Evolutionary conservation across 2,113 vertebrate genomes (phyloP), one percentile per base, ranked within the genome.

Genomic region (Budorcas taxicolor): DNA sequence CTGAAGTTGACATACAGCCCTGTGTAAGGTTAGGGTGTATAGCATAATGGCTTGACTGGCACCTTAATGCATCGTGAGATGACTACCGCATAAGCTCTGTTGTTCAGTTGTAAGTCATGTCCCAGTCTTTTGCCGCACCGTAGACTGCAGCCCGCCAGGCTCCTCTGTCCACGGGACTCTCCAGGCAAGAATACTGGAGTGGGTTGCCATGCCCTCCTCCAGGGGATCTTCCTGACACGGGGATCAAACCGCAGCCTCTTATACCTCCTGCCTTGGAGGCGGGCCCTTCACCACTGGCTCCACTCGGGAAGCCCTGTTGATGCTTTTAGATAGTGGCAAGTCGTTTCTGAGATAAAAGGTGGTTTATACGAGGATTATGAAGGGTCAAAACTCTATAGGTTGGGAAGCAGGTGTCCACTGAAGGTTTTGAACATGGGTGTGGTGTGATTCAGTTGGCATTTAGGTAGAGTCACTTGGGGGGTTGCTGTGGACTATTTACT

Each of bases 101-200:
- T 76, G 12, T 15, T 43, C 12, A 27, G 23, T 4, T 43, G 71
- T 76, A 43, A 43, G 71, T 43, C 40, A 43, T 6, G 40, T 27
- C 23, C n/a, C 67, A 40, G 2, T 43, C 40, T 43, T 43, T 7
- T 14, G 12, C 36, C 4, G 14, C 12, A 6, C 23, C 3, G 0
- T 27, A 14, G 40, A 43, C 40, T 27, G 3, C 14, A 43, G 71
- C 71, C 71, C 6, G 1, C 71, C 71, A 43, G 71, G 12, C 21
- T 27, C 23, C 71, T 40, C 23, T 25, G 71, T 43, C 71, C 71
- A 7, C 2, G 6, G 71, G 40, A 43, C 3, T 43, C 40, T 43
- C 40, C 40, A 43, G 71, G 71, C 40, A 14, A 76, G 71, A 76
- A 76, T 5, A 27, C 21, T 27, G 71, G 40, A 25, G 40, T 43